Conservation (phyloP, 2,888 invertebrate species). For the Dolichopus griseipennis region DNA sequence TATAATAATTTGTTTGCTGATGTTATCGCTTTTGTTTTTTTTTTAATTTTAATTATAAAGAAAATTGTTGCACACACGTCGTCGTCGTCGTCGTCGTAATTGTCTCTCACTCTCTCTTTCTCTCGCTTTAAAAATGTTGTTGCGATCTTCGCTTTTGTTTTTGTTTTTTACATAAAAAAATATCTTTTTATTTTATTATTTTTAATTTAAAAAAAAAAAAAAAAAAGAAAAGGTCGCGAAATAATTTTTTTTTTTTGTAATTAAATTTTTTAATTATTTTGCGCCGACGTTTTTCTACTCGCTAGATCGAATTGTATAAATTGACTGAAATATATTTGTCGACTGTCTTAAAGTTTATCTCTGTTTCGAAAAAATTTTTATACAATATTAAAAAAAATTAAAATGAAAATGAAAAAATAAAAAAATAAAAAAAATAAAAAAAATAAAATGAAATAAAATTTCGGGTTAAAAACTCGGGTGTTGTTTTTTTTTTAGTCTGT, state of each 20-base stretch:
- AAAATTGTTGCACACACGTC: too few relatives aligned
- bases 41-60: too few relatives aligned
- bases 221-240: background rate
- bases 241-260: background rate
- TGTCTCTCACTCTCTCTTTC: too few relatives aligned
- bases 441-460: background rate
- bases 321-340: background rate
- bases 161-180: background rate
- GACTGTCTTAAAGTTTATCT: slow-evolving; percentile 6
- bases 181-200: background rate
- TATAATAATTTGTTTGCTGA: background rate
- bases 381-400: background rate
- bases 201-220: background rate
- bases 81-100: too few relatives aligned
- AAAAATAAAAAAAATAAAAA: background rate
- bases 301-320: background rate
- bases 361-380: background rate
- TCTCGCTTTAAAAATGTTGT: too few relatives aligned
- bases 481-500: background rate
- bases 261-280: background rate
- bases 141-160: background rate
- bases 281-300: background rate
- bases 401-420: background rate
- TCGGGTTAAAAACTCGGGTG: background rate
- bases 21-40: background rate